Conservation (phyloP, 2,113 vertebrate species). For the Manacus vitellinus region DNA sequence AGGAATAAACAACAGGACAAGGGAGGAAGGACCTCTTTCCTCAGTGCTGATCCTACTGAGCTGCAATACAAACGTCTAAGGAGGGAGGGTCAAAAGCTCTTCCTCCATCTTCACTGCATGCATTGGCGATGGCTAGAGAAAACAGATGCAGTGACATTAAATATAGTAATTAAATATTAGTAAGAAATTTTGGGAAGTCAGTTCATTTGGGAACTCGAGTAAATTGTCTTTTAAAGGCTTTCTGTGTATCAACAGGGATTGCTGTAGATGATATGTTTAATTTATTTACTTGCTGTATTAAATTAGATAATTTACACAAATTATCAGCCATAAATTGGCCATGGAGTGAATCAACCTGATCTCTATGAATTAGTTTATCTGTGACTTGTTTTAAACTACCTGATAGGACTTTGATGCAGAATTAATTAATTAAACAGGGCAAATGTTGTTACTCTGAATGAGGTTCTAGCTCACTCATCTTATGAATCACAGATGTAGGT, state of each 20-base stretch:
- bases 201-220: conserved; percentile 12
- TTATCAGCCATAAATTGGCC: conserved; percentile 41
- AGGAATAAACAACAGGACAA: neutral
- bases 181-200: conserved; percentile 4
- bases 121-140: neutral
- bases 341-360: conserved; percentile 31
- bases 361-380: conserved; percentile 50
- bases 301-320: conserved; percentile 64
- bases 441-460: conserved; percentile 3
- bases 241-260: conserved; percentile 13
- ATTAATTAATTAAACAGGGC: conserved; percentile 66
- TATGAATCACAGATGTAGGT: conserved; percentile 10
- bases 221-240: conserved; percentile 45
- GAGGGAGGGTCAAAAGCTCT: neutral
- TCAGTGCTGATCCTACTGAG: neutral
- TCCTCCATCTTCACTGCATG: neutral
- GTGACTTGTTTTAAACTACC: conserved; percentile 50
- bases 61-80: neutral
- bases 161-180: neutral
- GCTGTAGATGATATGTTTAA: conserved; percentile 27
- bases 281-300: conserved; percentile 58
- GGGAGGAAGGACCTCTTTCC: neutral
- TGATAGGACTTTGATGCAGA: conserved; percentile 29
- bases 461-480: neutral
- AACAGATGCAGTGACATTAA: neutral